Percentiles rank a stretch among this genome's conserved stretches.
These are phyloP conservation scores for Theristus sp. DNA, from an alignment of 2,888 invertebrate species.

Conservation along the genomic window DNA sequence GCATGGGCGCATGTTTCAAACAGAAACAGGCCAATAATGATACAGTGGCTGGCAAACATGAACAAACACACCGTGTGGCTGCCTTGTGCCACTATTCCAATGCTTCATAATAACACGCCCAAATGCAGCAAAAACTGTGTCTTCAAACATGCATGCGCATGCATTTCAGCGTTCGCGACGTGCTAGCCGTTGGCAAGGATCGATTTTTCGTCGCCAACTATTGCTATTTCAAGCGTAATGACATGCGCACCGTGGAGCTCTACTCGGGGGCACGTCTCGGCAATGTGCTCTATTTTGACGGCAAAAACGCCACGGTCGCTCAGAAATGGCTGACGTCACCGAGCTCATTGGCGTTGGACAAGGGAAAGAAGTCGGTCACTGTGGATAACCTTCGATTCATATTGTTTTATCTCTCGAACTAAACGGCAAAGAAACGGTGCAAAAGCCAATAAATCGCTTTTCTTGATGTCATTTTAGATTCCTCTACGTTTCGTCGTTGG, in stretches of 20 bases:
- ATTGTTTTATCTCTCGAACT: not conserved
- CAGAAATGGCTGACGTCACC: constrained; percentile 3
- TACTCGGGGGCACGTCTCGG: constrained; percentile 6
- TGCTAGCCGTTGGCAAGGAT: constrained; percentile 1
- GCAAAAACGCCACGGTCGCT: constrained; percentile 3
- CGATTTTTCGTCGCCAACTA: constrained; percentile 6
- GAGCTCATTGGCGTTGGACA: constrained; percentile 7
- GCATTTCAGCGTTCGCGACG: constrained; percentile 8
- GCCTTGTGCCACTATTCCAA: too few species aligned
- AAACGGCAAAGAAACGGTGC: too few species aligned
- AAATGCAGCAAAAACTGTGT: too few species aligned
- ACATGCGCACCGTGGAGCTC: not conserved
- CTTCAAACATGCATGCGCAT: too few species aligned
- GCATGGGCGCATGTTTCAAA: too few species aligned
- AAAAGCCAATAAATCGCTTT: too few species aligned
- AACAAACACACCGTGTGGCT: too few species aligned
- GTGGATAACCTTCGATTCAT: not conserved
- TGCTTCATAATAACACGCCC: too few species aligned
- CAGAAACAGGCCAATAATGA: too few species aligned
- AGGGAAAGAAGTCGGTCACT: constrained; percentile 2
- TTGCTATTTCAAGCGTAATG: constrained; percentile 5
- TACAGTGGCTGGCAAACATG: too few species aligned
- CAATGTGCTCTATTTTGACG: constrained; percentile 7
- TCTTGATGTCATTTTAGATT: constrained; percentile 3
- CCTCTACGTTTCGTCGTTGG: constrained; percentile 6